A percentile compares a stretch with the other conserved stretches of the same genome.
Conservation (phyloP, 1,140 invertebrate species). For the Tenebrio molitor region DNA sequence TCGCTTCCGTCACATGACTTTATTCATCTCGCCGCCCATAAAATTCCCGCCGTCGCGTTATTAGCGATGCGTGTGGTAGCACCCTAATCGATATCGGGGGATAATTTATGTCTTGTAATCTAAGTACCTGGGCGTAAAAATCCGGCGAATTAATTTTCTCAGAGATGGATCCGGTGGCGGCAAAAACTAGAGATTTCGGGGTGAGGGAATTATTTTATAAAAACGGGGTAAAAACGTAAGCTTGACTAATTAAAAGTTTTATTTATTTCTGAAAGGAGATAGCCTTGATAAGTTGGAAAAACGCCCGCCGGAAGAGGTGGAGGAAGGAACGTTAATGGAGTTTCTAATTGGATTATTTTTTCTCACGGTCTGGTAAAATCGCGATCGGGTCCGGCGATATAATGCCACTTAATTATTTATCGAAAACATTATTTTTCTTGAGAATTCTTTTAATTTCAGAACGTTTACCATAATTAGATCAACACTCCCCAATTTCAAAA, state of each 20-base stretch:
- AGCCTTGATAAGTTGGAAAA: not conserved
- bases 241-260: conserved; percentile 15
- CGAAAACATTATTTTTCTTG: no score
- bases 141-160: not conserved
- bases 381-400: no score
- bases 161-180: not conserved
- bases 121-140: not conserved
- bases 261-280: conserved; percentile 15
- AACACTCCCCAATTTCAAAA: no score
- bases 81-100: conserved; percentile 16
- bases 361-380: conserved; percentile 2
- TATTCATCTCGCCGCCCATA: conserved; percentile 14
- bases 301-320: not conserved
- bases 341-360: conserved; percentile 35
- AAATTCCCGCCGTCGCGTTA: conserved; percentile 8
- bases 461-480: no score
- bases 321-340: conserved; percentile 16
- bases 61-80: conserved; percentile 21
- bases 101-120: conserved; percentile 23
- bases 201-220: not conserved
- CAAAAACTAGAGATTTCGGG: not conserved
- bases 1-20: conserved; percentile 24
- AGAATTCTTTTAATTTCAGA: no score
- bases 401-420: no score
- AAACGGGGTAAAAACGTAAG: not conserved